Base-by-base conservation (phyloP, 2,888 invertebrate genomes). In the Willowsia nigromaculata region DNA sequence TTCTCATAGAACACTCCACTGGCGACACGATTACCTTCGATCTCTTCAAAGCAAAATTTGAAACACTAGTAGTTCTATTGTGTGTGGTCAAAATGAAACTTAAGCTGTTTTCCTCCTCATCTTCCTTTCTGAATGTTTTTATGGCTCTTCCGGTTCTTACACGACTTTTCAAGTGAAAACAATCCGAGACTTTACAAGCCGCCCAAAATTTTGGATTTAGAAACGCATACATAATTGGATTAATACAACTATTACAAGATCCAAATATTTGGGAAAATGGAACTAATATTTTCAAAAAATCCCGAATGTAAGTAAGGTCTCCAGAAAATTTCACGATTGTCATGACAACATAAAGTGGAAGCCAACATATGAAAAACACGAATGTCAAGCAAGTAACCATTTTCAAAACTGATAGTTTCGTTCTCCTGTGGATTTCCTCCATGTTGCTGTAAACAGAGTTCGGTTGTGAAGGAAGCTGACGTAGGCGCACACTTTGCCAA, bases 281-380 rank as follows among this genome's bases (percentile, higher is more conserved):
- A 3, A 74, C 22, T 1, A 43, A 15, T 18, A 74, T 40, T 1
- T 13, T 13, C n/a, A 74, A 6, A 18, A 74, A 4, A 3, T 74
- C 71, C 25, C 25, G 25, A 1, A 22, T 18, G 2, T 3, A 18
- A 11, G 18, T 43, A 1, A 0, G 3, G n/a, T n/a, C 25, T 3
- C 18, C 13, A 25, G 43, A 74, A 13, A 74, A 22, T 15, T 74
- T 74, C 9, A 47, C 40, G 11, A 40, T 40, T 6, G 22, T 15
- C 22, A 74, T 74, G 18, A 74, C 27, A 11, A 74, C 7, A 18
- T 74, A 74, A 40, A 74, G 71, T 1, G 71, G 71, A 11, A 74
- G 43, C 71, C 71, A 74, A 27, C 71, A 74, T 0, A 74, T 7
- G 71, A 74, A 74, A 74, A 74, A 74, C 0, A 43, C 43, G 9